These are phyloP conservation scores for Aphidius colemani DNA, from an alignment of 2,888 invertebrate genomes.

Conservation along the genomic window DNA sequence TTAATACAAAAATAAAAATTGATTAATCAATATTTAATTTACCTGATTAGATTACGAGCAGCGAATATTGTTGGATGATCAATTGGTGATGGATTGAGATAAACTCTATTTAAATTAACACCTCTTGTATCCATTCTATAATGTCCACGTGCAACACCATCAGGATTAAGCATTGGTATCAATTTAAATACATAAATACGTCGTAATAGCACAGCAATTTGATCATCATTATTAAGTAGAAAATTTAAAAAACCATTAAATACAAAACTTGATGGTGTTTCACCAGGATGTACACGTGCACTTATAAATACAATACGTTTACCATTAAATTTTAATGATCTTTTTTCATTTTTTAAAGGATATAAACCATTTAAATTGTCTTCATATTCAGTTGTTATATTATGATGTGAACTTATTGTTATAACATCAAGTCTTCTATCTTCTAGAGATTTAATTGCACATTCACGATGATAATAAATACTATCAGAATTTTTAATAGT, in stretches of 20 bases:
- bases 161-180: constrained; percentile 89
- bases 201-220: constrained; percentile 74
- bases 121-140: constrained; percentile 86
- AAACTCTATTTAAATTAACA: constrained; percentile 86
- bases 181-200: constrained; percentile 84
- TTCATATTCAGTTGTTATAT: constrained; percentile 74
- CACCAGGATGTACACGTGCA: constrained; percentile 90
- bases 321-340: constrained; percentile 76
- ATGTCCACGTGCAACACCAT: constrained; percentile 85
- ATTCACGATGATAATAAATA: constrained; percentile 84
- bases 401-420: constrained; percentile 82
- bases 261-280: constrained; percentile 89
- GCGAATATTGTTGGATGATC: constrained; percentile 87
- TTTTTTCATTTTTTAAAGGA: constrained; percentile 68
- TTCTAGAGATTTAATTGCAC: constrained; percentile 78
- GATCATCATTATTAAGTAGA: constrained; percentile 75
- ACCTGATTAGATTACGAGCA: constrained; percentile 76
- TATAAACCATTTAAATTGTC: constrained; percentile 74
- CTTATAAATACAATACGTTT: constrained; percentile 87
- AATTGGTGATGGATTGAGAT: constrained; percentile 75
- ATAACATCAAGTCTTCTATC: constrained; percentile 78
- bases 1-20: constrained; percentile 13
- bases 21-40: not conserved
- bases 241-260: constrained; percentile 87
- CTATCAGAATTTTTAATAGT: constrained; percentile 63